A percentile compares a stretch with the other conserved stretches of the same genome.
Conservation (phyloP, 2,888 invertebrate species). For the Plemyria rubiginata region DNA sequence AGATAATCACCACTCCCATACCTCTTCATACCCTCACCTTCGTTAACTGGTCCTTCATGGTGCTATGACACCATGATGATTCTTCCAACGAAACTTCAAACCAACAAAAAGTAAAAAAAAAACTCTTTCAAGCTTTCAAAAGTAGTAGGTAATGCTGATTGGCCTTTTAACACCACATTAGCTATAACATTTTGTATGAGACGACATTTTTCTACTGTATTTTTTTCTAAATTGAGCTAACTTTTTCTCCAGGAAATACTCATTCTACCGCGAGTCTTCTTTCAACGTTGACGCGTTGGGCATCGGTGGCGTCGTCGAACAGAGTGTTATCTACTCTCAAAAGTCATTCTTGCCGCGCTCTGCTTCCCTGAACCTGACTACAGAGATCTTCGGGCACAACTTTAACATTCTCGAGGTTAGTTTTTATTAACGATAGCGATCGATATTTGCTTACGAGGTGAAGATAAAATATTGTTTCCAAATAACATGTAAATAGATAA, state of each 20-base stretch:
- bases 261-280: slow-evolving; percentile 90
- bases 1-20: background rate
- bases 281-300: slow-evolving; percentile 89
- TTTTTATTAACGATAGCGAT: background rate
- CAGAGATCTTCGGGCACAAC: slow-evolving; percentile 91
- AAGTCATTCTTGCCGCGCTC: slow-evolving; percentile 92
- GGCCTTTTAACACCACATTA: no score
- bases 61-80: no score
- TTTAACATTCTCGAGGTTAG: slow-evolving; percentile 90
- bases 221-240: background rate
- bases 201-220: no score
- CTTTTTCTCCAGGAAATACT: slow-evolving; percentile 87
- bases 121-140: no score
- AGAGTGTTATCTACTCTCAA: slow-evolving; percentile 92
- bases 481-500: background rate
- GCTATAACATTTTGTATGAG: no score
- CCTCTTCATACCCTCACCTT: no score
- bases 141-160: no score
- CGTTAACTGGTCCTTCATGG: no score
- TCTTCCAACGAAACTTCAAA: no score
- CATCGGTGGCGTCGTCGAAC: slow-evolving; percentile 87
- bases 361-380: slow-evolving; percentile 88
- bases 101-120: no score
- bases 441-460: background rate
- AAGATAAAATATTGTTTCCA: background rate